phyloP scores from a whole-genome alignment of 2,797 vertebrate species.

The Mormyrops attenuatus region DNA sequence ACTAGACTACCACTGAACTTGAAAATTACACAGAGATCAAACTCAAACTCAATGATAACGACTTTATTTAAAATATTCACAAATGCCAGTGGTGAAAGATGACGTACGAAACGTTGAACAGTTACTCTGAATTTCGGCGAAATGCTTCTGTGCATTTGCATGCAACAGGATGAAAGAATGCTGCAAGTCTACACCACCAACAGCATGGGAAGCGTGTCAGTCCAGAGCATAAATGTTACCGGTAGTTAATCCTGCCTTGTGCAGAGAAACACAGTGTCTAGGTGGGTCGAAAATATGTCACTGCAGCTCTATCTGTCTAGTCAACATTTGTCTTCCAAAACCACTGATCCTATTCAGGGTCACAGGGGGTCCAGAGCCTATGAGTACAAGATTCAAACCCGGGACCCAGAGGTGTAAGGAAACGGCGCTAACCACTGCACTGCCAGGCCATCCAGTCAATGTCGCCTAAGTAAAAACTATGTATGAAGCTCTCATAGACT shows the following conservation, averaged over 20 bases:
- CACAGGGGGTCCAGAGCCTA: not conserved
- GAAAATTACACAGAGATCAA: not conserved
- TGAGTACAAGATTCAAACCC: not conserved
- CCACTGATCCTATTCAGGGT: not conserved
- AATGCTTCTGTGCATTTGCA: not conserved
- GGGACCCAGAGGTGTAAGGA: not conserved
- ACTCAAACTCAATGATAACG: not conserved
- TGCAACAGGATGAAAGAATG: not conserved
- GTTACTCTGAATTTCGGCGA: not conserved
- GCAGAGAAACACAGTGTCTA: not conserved
- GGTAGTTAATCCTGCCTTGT: not conserved
- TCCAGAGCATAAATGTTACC: not conserved
- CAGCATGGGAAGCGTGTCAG: not conserved
- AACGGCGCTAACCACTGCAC: not conserved
- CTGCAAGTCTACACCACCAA: not conserved
- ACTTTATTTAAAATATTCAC: not conserved
- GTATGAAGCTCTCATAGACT: not conserved
- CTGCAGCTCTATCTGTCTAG: not conserved
- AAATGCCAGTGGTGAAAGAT: not conserved
- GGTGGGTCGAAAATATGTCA: not conserved
- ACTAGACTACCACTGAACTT: not conserved
- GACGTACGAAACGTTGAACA: not conserved
- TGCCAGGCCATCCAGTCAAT: not conserved
- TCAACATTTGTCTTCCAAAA: not conserved
- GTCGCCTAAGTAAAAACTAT: not conserved